Conservation (phyloP, 1,140 invertebrate species). For the Cepaea nemoralis region DNA sequence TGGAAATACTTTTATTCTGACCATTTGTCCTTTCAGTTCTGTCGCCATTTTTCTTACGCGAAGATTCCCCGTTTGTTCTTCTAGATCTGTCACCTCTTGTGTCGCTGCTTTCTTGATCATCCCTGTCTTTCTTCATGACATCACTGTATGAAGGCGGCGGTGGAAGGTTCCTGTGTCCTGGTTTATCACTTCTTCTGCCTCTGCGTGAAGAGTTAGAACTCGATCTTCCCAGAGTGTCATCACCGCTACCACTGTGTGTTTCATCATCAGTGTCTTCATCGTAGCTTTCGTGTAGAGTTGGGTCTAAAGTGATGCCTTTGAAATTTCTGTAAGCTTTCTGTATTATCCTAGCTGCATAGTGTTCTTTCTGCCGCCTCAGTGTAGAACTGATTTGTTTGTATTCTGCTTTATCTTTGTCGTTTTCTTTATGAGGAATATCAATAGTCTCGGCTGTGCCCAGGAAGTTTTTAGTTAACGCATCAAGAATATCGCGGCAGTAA, state of each 20-base stretch:
- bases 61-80: not conserved
- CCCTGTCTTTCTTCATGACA: not conserved
- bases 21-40: not conserved
- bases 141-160: not conserved
- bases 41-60: not conserved
- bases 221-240: not conserved
- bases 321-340: slow-evolving; percentile 86
- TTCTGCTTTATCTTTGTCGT: slow-evolving; percentile 82
- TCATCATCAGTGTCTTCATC: not conserved
- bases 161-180: not conserved
- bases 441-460: slow-evolving; percentile 82
- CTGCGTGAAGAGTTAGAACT: not conserved
- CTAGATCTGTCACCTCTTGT: not conserved
- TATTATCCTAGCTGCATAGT: slow-evolving; percentile 94
- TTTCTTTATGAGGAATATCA: slow-evolving; percentile 78
- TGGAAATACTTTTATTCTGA: not conserved
- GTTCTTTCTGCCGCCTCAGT: slow-evolving; percentile 92
- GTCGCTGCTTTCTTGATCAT: not conserved
- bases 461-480: slow-evolving; percentile 91
- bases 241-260: not conserved
- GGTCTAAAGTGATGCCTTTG: slow-evolving; percentile 26
- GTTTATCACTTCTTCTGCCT: not conserved
- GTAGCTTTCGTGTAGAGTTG: not conserved
- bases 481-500: slow-evolving; percentile 97
- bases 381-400: slow-evolving; percentile 95